These are phyloP conservation scores for Cyphomyrus discorhynchus DNA, from an alignment of 2,113 vertebrate genomes.

Conservation along the genomic window DNA sequence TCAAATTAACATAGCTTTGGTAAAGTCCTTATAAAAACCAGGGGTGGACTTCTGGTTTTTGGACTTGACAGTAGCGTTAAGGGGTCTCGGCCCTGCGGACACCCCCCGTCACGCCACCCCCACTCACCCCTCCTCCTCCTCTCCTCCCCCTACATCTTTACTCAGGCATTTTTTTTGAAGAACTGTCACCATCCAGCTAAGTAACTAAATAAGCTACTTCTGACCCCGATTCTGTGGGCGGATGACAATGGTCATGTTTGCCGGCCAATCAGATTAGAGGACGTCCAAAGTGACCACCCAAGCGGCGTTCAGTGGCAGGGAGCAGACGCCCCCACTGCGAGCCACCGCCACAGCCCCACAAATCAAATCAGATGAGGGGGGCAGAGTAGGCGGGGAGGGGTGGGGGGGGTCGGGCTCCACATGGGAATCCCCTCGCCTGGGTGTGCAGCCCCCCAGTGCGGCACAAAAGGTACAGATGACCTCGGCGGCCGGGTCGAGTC, in stretches of 20 bases:
- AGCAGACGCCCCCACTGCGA: constrained; percentile 41
- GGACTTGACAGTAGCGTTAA: constrained; percentile 5
- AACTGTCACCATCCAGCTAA: constrained; percentile 40
- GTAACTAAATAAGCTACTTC: constrained; percentile 51
- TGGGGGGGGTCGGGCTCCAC: constrained; percentile 3
- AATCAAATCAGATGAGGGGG: constrained; percentile 45
- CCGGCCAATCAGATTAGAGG: constrained; percentile 54
- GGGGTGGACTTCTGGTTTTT: background rate
- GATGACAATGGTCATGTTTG: constrained; percentile 48
- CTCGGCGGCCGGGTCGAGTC: constrained; percentile 26
- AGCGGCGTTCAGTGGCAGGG: constrained; percentile 32
- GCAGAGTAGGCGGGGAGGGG: constrained; percentile 15
- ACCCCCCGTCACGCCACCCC: constrained; percentile 23
- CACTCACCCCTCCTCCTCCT: constrained; percentile 17
- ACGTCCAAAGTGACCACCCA: constrained; percentile 60
- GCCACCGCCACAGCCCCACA: constrained; percentile 46
- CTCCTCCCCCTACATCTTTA: constrained; percentile 14
- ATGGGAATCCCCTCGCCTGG: constrained; percentile 19
- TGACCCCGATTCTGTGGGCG: constrained; percentile 47
- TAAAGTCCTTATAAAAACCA: constrained; percentile 27
- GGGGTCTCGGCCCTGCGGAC: background rate
- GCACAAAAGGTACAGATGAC: constrained; percentile 39
- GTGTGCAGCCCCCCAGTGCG: background rate
- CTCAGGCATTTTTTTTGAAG: constrained; percentile 1
- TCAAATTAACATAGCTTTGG: constrained; percentile 36